A percentile compares a stretch with the other conserved stretches of the same genome.
Conservation (phyloP, 2,113 vertebrate species). For the Ascaphus truei region DNA sequence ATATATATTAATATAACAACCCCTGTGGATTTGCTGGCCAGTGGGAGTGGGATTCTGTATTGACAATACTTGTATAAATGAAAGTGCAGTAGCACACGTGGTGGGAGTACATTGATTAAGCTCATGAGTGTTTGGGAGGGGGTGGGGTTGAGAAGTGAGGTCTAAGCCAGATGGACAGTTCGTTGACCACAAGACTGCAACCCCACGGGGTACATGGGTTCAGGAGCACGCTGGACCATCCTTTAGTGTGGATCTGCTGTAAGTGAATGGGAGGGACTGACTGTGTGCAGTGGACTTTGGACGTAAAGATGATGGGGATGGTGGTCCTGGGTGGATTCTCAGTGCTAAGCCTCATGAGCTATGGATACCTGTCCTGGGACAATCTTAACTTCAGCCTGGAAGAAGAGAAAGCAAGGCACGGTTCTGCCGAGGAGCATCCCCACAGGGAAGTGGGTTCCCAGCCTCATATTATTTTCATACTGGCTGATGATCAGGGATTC, state of each 20-base stretch:
- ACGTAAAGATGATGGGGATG: constrained; percentile 58
- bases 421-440: constrained; percentile 39
- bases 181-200: background rate
- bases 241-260: background rate
- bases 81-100: too few relatives aligned
- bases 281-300: constrained; percentile 31
- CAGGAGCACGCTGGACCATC: background rate
- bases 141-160: background rate
- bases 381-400: constrained; percentile 38
- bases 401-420: constrained; percentile 21
- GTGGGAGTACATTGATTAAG: too few relatives aligned
- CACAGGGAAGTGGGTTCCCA: constrained; percentile 47
- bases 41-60: background rate
- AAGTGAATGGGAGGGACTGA: constrained; percentile 48
- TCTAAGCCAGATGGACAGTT: background rate
- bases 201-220: too few relatives aligned
- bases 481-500: constrained; percentile 95
- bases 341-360: constrained; percentile 63
- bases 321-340: constrained; percentile 70
- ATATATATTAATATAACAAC: too few relatives aligned
- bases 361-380: constrained; percentile 71
- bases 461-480: constrained; percentile 91
- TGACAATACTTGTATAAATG: too few relatives aligned
- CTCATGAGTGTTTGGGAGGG: background rate
- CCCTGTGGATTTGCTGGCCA: background rate